Base-by-base conservation (phyloP, 2,888 invertebrate genomes). In the Drosophila barbarae region DNA sequence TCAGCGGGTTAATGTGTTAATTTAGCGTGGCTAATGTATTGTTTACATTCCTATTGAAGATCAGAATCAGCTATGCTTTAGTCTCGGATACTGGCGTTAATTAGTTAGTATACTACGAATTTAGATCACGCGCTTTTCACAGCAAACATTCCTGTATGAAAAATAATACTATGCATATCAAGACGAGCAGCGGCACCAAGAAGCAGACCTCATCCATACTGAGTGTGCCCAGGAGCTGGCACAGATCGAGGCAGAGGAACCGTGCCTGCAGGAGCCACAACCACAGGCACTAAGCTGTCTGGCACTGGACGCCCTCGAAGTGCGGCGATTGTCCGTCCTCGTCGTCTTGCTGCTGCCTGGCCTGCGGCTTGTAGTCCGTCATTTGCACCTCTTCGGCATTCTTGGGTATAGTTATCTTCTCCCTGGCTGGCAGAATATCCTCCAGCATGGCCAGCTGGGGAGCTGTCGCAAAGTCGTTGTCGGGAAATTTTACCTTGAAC, bases 381-480 rank as follows among this genome's bases (percentile, higher is more conserved):
- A 98, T 90, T 85, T 94, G 93, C 0, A 95, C 97, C 88, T 97
- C 96, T 87, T 97, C 96, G 0, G 96, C 95, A 86, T 95, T 92
- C 56, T 91, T 91, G 0, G 96, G 96, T 91, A 94, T 93, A 21
- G 90, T 91, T 86, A 94, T 92, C 5, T 90, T 90, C 49, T 94
- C 92, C 70, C 95, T 91, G 1, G 93, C 91, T 1, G 97, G 96
- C 80, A 98, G 90, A 59, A 96, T 88, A 51, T 90, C 90, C 88
- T 96, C 96, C 71, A 98, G 90, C 84, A 92, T 90, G 90, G 94
- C 90, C 76, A 94, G 86, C 79, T 92, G 92, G 55, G 92, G 92
- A 73, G 93, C 92, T 71, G 92, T 91, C 34, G 94, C 92, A 90
- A 96, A 97, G 86, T 96, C 92, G 78, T 93, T 93, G 39, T 92